phyloP scores from a whole-genome alignment of 2,888 invertebrate species.

The Chelonus formosanus region DNA sequence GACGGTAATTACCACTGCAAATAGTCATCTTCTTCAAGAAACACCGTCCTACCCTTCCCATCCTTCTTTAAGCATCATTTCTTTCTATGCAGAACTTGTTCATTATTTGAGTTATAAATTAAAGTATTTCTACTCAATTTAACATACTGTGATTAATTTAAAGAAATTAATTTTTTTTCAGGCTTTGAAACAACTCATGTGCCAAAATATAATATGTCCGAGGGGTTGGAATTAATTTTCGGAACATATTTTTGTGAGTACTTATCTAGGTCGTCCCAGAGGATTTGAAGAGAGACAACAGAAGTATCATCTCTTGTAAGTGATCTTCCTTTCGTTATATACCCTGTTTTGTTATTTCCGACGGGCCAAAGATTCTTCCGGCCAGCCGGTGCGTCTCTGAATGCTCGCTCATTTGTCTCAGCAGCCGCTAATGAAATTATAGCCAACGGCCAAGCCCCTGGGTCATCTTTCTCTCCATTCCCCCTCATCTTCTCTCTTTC shows the following conservation, averaged over 20 bases:
- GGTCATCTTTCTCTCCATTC: conserved; percentile 52
- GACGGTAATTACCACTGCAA: conserved; percentile 57
- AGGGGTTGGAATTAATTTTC: conserved; percentile 28
- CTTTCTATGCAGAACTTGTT: conserved; percentile 1
- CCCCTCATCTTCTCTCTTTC: conserved; percentile 28
- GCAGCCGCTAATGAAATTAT: conserved; percentile 70
- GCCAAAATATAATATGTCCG: conserved; percentile 8
- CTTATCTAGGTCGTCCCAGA: conserved; percentile 31
- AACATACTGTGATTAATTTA: background rate
- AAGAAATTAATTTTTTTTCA: too few species aligned
- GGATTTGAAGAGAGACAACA: conserved; percentile 3
- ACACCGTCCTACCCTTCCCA: background rate
- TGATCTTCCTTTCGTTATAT: conserved; percentile 37
- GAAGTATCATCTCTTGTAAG: conserved; percentile 25
- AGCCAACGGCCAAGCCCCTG: conserved; percentile 56
- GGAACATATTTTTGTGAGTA: conserved; percentile 36
- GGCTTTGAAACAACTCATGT: too few species aligned
- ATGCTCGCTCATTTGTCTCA: conserved; percentile 68
- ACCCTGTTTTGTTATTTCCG: conserved; percentile 44
- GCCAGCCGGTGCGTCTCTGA: conserved; percentile 63
- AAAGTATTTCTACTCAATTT: conserved; percentile 10
- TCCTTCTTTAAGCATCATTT: conserved; percentile 6
- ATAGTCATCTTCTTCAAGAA: conserved; percentile 42
- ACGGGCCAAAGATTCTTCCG: conserved; percentile 53
- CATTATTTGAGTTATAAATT: conserved; percentile 6